Base-by-base conservation (phyloP, 2,113 vertebrate species). In the Silurus meridionalis region DNA sequence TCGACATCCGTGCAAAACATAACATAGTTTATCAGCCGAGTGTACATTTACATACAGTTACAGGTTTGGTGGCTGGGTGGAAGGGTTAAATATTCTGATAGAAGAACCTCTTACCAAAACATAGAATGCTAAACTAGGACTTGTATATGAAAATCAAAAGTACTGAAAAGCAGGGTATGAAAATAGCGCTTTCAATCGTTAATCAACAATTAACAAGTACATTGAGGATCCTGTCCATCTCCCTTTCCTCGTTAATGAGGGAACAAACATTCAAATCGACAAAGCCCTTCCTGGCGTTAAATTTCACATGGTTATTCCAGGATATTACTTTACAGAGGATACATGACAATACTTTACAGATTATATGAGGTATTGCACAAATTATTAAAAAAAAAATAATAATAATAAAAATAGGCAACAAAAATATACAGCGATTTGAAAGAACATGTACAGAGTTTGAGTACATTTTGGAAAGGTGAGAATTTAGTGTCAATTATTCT, bases 361-460 rank as follows among this genome's bases (percentile, higher is more conserved):
- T 96, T 96, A 96, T 96, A 97, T 97, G 97, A 97, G 97, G 97
- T 98, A 98, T 99, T 98, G 97, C 97, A 98, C 97, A 97, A 96
- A 97, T 96, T 97, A 96, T 96, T 96, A 92, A 94, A 91, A 84
- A 91, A 97, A 96, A 96, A 96, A 91, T 83, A 90, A 97, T 96
- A 96, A 96, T 91, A 83, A 97, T 96, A 91, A 84, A 91, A 97
- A 96, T 96, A 96, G 94, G 96, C 95, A 96, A 97, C 97, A 98
- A 99, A 98, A 99, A 98, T 97, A 98, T 96, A 97, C 96, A 97
- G 95, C 96, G 95, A 96, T 95, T 95, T 96, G 95, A 94, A 95
- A 97, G 94, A 95, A 95, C 95, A 96, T 96, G 96, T 96, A 97
- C 97, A 96, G 95, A 95, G 94, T 93, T 95, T 95, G 94, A 97